Percentiles rank a stretch among this genome's conserved stretches.
These are phyloP conservation scores for Chamaea fasciata DNA, from an alignment of 2,113 vertebrate species.

Conservation along the genomic window DNA sequence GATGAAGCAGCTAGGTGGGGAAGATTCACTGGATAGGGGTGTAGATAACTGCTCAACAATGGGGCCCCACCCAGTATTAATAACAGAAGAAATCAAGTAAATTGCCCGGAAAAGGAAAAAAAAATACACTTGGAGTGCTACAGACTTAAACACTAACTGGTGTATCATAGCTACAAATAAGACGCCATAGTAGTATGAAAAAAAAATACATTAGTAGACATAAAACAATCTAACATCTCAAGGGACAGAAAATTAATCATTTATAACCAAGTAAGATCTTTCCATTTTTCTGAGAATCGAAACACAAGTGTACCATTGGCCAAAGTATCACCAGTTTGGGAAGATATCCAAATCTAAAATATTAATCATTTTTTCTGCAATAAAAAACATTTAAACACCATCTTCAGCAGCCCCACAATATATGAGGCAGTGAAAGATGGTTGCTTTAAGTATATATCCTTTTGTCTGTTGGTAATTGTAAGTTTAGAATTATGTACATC, in stretches of 20 bases:
- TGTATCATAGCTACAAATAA: not conserved
- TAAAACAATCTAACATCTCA: not conserved
- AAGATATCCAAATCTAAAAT: not conserved
- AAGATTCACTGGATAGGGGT: not conserved
- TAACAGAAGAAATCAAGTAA: not conserved
- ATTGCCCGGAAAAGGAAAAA: not conserved
- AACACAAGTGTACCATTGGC: not conserved
- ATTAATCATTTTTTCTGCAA: constrained; percentile 22
- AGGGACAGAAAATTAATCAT: not conserved
- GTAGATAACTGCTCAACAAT: not conserved
- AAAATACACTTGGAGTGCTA: not conserved
- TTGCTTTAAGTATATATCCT: constrained; percentile 23
- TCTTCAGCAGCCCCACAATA: not conserved
- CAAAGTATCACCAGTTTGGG: not conserved
- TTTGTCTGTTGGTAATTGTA: not conserved
- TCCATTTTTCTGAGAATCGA: not conserved
- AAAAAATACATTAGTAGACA: not conserved
- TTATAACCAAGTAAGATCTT: not conserved
- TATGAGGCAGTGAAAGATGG: constrained; percentile 23
- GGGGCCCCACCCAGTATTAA: not conserved
- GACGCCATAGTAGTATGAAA: not conserved
- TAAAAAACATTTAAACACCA: not conserved
- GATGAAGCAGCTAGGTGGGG: not conserved
- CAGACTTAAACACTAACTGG: not conserved
- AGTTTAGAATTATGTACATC: not conserved